Percentiles rank a stretch among this genome's conserved stretches.
Conservation (phyloP, 1,140 invertebrate species). For the Neuroterus valhalla region DNA sequence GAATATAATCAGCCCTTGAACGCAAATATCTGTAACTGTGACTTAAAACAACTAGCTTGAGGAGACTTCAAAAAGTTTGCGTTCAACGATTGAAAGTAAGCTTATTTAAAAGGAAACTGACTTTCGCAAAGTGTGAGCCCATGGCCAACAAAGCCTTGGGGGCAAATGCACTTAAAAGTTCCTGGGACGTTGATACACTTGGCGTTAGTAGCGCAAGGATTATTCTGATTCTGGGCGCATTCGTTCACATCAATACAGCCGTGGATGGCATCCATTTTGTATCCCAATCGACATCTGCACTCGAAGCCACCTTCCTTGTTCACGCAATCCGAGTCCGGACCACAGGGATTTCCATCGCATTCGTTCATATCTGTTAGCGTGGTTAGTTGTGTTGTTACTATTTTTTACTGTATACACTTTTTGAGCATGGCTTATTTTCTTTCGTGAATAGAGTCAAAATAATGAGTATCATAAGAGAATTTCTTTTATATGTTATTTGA, state of each 20-base stretch:
- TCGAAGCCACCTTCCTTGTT: constrained; percentile 76
- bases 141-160: constrained; percentile 82
- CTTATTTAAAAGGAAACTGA: constrained; percentile 76
- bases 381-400: constrained; percentile 39
- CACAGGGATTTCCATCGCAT: constrained; percentile 76
- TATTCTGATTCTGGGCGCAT: constrained; percentile 69
- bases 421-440: background rate
- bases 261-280: constrained; percentile 67
- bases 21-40: background rate
- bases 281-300: constrained; percentile 76
- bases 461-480: too few species aligned
- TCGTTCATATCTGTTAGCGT: constrained; percentile 78
- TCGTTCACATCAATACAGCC: constrained; percentile 77
- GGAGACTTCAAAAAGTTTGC: background rate
- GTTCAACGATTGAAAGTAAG: constrained; percentile 6
- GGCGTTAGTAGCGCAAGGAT: constrained; percentile 82
- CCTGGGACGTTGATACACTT: constrained; percentile 85
- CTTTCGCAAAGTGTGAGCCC: constrained; percentile 84
- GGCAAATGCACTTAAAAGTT: constrained; percentile 85
- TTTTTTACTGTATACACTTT: background rate
- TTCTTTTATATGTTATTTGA: too few species aligned
- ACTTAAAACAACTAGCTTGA: background rate
- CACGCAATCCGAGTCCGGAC: constrained; percentile 75
- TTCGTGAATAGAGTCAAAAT: too few species aligned
- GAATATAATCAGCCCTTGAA: constrained; percentile 9